Evolutionary conservation across 2,888 invertebrate genomes (phyloP).

Genomic region (Epirrhoe alternata): DNA sequence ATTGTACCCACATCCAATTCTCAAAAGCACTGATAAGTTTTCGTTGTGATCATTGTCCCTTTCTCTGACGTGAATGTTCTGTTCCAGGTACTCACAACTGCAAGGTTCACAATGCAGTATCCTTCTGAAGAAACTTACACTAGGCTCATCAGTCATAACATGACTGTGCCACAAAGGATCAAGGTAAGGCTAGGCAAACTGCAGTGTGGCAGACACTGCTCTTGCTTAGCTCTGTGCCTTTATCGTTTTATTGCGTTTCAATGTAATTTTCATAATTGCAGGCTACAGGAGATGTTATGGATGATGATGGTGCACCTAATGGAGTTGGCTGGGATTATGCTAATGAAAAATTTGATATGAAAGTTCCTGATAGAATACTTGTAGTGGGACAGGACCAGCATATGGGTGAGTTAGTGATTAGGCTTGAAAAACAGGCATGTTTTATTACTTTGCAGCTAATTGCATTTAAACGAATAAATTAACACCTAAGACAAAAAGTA

Average conservation of each 20-base stretch:
- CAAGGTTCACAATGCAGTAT: constrained; percentile 65
- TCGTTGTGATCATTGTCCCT: constrained; percentile 9
- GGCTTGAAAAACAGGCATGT: not conserved
- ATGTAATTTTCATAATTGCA: constrained; percentile 52
- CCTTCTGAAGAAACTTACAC: constrained; percentile 79
- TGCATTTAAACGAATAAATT: no score
- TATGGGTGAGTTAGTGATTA: constrained; percentile 71
- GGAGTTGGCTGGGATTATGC: constrained; percentile 88
- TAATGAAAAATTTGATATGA: constrained; percentile 94
- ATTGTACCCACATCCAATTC: constrained; percentile 11
- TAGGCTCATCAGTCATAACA: constrained; percentile 80
- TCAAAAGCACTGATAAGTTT: not conserved
- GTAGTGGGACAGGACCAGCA: constrained; percentile 92
- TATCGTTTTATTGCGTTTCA: not conserved
- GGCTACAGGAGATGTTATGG: constrained; percentile 89
- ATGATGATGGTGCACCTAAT: constrained; percentile 87
- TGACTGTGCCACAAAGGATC: constrained; percentile 82
- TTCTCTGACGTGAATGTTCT: constrained; percentile 11
- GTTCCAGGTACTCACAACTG: constrained; percentile 32
- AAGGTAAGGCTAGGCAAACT: constrained; percentile 59
- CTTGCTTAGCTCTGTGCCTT: not conserved
- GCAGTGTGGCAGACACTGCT: not conserved
- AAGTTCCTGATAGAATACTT: constrained; percentile 96
- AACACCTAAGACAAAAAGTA: no score
- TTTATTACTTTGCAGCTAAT: no score